phyloP scores from a whole-genome alignment of 2,797 vertebrate genomes.

The Dallia pectoralis region DNA sequence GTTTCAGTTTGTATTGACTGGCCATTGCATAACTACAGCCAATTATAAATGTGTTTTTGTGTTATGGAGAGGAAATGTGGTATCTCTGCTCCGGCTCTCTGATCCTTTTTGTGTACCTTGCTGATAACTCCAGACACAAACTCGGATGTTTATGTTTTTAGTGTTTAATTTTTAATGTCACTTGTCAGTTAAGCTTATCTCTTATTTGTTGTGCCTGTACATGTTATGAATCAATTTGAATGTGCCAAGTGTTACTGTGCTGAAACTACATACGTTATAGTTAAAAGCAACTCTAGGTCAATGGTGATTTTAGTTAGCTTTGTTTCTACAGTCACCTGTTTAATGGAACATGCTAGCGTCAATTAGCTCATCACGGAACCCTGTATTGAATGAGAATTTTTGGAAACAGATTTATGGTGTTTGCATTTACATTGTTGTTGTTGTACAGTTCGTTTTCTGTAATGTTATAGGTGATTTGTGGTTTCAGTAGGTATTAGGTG shows the following conservation, averaged over 20 bases:
- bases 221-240: neutral
- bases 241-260: neutral
- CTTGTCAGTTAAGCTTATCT: neutral
- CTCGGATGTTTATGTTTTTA: neutral
- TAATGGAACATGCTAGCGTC: neutral
- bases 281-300: neutral
- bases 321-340: neutral
- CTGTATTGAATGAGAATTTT: neutral
- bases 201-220: neutral
- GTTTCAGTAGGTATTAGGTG: neutral
- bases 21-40: neutral
- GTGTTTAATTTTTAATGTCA: neutral
- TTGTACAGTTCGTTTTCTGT: neutral
- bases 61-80: neutral
- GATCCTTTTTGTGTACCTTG: neutral
- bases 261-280: neutral
- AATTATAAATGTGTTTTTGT: neutral
- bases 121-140: neutral
- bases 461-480: neutral
- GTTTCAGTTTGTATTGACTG: neutral
- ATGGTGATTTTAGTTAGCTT: neutral
- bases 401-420: neutral
- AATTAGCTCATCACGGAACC: neutral
- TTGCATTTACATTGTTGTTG: neutral
- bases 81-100: neutral